Evolutionary conservation across 2,113 vertebrate species (phyloP).

Genomic region (Saguinus imperator): DNA sequence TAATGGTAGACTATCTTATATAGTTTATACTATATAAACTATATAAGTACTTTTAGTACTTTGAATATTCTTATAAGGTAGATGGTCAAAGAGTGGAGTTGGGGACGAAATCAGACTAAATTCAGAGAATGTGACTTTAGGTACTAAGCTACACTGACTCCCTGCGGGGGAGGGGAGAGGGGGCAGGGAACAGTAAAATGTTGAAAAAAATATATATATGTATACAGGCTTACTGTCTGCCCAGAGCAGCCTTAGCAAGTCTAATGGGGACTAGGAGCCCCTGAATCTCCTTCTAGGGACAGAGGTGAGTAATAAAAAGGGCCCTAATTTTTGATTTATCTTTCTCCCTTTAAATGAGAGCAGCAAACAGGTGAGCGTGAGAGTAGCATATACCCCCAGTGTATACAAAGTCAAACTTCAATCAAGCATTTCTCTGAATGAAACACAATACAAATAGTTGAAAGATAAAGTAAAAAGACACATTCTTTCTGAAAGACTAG

Average conservation of each 20-base stretch:
- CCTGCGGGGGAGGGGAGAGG: no score
- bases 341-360: neutral
- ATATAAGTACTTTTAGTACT: neutral
- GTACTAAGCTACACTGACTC: neutral
- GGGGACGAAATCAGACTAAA: neutral
- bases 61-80: neutral
- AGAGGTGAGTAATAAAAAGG: neutral
- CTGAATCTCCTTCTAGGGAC: neutral
- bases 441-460: neutral
- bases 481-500: neutral
- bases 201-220: no score
- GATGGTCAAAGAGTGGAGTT: neutral
- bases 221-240: neutral
- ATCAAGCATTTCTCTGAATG: neutral
- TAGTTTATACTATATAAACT: neutral
- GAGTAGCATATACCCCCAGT: neutral
- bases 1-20: neutral
- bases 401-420: neutral
- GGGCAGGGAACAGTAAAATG: neutral
- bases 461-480: neutral
- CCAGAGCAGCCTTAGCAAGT: neutral
- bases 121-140: neutral
- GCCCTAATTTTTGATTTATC: neutral
- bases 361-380: neutral
- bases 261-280: neutral